phyloP scores from a whole-genome alignment of 2,113 vertebrate species.

The Sialia sialis region DNA sequence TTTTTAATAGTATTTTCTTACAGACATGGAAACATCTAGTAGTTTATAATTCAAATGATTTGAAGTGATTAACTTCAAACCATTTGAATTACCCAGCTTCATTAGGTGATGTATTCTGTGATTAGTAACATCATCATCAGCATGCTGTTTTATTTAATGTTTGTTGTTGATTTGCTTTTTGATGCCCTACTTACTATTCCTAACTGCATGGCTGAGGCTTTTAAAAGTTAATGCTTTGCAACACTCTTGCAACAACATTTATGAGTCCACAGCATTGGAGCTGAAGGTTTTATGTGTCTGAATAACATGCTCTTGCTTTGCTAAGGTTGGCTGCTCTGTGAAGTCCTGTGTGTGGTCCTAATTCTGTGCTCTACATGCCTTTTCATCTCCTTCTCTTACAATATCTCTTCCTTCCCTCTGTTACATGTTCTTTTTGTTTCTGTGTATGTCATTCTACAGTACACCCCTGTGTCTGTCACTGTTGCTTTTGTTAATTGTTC shows the following conservation, averaged over 20 bases:
- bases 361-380: neutral
- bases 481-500: neutral
- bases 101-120: neutral
- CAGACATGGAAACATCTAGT: neutral
- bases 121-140: neutral
- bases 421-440: neutral
- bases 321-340: neutral
- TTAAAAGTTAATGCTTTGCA: constrained; percentile 4
- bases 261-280: neutral
- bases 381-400: neutral
- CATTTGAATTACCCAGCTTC: neutral
- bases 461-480: neutral
- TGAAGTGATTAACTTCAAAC: neutral
- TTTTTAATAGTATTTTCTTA: neutral
- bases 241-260: neutral
- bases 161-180: neutral
- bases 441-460: neutral
- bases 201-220: neutral
- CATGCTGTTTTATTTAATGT: neutral
- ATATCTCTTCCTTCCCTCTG: neutral
- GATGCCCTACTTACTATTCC: neutral
- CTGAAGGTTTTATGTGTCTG: neutral
- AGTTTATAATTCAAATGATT: neutral
- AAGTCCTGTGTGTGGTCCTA: neutral
- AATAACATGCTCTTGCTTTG: neutral